A percentile compares a stretch with the other conserved stretches of the same genome.
Evolutionary conservation across 1,140 invertebrate species (phyloP).

Genomic region (Bombus confusus): DNA sequence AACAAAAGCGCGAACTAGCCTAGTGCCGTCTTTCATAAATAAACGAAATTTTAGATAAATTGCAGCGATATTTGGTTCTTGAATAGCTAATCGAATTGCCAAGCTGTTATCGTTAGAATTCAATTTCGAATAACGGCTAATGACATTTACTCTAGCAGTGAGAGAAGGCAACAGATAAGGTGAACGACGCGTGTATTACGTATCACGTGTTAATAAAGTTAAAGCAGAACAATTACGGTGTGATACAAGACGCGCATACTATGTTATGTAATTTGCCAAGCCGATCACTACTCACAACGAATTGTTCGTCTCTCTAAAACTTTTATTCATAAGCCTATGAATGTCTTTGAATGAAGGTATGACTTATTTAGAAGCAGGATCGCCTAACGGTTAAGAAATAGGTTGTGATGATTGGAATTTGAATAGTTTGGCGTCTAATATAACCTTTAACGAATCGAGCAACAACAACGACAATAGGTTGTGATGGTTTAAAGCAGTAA

Average conservation of each 20-base stretch:
- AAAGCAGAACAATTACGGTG: constrained; percentile 42
- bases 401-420: background rate
- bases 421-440: background rate
- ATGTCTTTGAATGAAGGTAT: too few species aligned
- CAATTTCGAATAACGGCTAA: background rate
- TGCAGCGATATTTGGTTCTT: background rate
- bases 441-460: background rate
- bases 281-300: background rate
- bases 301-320: background rate
- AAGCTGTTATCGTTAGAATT: background rate
- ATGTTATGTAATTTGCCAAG: constrained; percentile 42
- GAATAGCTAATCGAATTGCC: background rate
- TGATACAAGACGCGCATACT: background rate
- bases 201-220: background rate
- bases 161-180: too few species aligned
- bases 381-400: background rate
- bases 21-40: too few species aligned
- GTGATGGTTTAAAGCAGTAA: background rate
- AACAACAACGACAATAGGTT: background rate
- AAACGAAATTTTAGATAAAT: background rate
- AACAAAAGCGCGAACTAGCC: background rate
- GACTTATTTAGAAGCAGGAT: too few species aligned
- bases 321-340: background rate
- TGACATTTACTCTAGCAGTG: too few species aligned
- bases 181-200: background rate